These are phyloP conservation scores for Chrysemys picta DNA, from an alignment of 2,113 vertebrate species.

Conservation along the genomic window DNA sequence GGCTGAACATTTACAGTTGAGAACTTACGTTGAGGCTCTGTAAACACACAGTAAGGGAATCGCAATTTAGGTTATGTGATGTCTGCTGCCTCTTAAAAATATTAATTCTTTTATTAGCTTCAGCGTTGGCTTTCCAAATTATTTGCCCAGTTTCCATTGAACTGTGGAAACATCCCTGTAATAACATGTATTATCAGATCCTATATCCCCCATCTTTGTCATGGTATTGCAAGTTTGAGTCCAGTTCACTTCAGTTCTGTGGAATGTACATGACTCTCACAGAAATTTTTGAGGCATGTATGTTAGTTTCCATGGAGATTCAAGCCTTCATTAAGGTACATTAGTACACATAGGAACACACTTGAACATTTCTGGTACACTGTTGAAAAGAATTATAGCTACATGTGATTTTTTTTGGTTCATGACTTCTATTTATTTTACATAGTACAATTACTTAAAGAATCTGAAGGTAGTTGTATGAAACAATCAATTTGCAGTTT, in stretches of 20 bases:
- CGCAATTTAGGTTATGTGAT: background rate
- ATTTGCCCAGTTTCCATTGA: background rate
- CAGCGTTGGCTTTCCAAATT: background rate
- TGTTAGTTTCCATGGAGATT: accelerated
- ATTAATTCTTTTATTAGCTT: background rate
- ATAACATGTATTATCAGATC: background rate
- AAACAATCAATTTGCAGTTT: background rate
- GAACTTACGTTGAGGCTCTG: background rate
- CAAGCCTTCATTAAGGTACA: background rate
- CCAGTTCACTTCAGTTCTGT: background rate
- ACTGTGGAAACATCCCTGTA: background rate
- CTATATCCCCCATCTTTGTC: background rate
- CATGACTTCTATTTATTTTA: background rate
- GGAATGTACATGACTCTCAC: background rate
- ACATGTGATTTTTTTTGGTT: background rate
- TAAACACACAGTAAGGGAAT: background rate
- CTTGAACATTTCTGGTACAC: background rate
- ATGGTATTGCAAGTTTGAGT: background rate
- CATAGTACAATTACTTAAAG: background rate
- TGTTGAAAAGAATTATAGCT: background rate
- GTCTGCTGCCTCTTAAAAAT: background rate
- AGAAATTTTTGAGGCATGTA: background rate
- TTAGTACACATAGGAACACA: background rate
- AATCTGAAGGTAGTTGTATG: background rate
- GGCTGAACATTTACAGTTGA: background rate